Evolutionary conservation across 2,113 vertebrate genomes (phyloP).

Genomic region (Meleagris gallopavo): DNA sequence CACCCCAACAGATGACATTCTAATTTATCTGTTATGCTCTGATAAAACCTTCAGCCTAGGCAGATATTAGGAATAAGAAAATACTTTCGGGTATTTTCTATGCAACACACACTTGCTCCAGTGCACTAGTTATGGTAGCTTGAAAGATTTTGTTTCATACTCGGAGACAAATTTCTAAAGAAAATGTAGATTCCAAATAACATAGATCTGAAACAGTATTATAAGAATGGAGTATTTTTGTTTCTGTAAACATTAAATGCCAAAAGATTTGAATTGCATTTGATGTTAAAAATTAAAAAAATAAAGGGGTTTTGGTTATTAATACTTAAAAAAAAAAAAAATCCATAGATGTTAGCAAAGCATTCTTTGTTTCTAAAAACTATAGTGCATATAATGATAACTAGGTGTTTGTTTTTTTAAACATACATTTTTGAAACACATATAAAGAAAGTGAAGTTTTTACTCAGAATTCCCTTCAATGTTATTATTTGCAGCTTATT

Average conservation of each 20-base stretch:
- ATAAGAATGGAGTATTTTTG: not conserved
- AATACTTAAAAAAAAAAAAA: no score
- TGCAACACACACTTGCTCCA: not conserved
- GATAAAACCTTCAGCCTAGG: slow-evolving; percentile 2
- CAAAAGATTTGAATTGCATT: not conserved
- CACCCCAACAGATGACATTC: not conserved
- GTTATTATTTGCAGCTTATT: not conserved
- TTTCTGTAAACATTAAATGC: not conserved
- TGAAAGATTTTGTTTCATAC: not conserved
- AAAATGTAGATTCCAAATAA: not conserved
- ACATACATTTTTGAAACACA: not conserved
- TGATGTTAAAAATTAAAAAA: not conserved
- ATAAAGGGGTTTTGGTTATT: not conserved
- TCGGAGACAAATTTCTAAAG: not conserved
- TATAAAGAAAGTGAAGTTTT: not conserved
- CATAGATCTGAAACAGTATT: not conserved
- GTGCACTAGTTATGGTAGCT: not conserved
- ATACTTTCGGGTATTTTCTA: not conserved
- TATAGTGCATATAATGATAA: not conserved
- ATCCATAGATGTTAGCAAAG: not conserved
- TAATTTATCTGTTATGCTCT: not conserved
- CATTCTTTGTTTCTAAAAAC: not conserved
- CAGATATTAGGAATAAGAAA: not conserved
- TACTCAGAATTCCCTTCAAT: not conserved
- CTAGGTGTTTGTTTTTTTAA: not conserved